These are phyloP conservation scores for Papilio polyxenes DNA, from an alignment of 1,140 invertebrate species.

Conservation along the genomic window DNA sequence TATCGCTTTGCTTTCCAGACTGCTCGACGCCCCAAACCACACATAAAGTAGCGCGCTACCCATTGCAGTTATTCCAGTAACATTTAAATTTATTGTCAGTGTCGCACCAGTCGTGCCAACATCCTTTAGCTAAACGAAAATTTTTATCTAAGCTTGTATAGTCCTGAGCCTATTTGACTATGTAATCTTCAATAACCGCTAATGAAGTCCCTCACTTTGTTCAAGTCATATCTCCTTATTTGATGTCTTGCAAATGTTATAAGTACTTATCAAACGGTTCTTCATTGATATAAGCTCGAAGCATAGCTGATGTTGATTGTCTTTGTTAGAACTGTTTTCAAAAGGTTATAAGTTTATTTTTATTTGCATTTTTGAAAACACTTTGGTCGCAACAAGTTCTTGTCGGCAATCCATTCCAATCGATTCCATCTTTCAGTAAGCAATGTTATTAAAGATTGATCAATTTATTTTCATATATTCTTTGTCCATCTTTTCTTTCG, in stretches of 20 bases:
- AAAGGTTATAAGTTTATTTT: too few species aligned
- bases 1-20: conserved; percentile 45
- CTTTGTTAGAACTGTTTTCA: too few species aligned
- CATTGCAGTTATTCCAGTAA: conserved; percentile 14
- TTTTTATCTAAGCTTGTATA: background rate
- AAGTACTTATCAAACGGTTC: background rate
- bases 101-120: background rate
- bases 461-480: too few species aligned
- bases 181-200: background rate
- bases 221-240: background rate
- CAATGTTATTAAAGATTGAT: too few species aligned
- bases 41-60: background rate
- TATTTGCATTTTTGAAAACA: too few species aligned
- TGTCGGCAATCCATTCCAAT: too few species aligned
- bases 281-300: too few species aligned
- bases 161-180: background rate
- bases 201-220: background rate
- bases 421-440: too few species aligned
- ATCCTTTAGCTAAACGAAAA: background rate
- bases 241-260: background rate
- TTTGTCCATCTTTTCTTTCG: too few species aligned
- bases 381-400: too few species aligned
- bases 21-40: conserved; percentile 50
- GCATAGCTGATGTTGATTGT: too few species aligned
- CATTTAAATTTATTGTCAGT: conserved; percentile 22